Base-by-base conservation (phyloP, 1,140 invertebrate genomes). In the Bombus affinis region DNA sequence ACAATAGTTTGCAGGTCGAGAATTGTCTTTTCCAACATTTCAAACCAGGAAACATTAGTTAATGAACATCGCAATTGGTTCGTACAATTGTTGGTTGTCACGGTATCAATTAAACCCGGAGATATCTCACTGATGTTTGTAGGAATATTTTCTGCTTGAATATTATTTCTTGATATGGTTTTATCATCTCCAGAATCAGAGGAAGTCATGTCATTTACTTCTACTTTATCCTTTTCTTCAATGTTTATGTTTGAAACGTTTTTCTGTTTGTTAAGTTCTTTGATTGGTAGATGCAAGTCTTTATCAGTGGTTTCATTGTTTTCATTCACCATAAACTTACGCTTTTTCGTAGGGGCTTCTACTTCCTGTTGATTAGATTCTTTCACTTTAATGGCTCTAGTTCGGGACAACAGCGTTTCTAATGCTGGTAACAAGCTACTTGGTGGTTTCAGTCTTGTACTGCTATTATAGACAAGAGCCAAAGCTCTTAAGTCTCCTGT, bases 401-500 rank as follows among this genome's bases (percentile, higher is more conserved):
- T 94, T 53, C 94, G 91, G 37, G 92, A 81, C 10, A 95, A 70
- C 9, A 95, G 59, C 0, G 92, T 93, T 22, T 95, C 94, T 25
- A 95, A 76, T 1, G 93, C 92, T 8, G 92, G 88, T 28, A 93
- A 89, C 44, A 95, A 85, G 3, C 91, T 92, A 35, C 91, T 68
- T 3, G 94, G 91, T 35, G 95, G 93, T 81, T 95, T 94, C 32
- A 95, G 82, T 85, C 94, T 92, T 13, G 93, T 91, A 22, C 94
- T 94, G 72, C 94, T 94, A 81, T 94, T 96, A 82, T 96, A 96
- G 10, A 96, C 96, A 15, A 96, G 90, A n/a, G 95, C 93, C 32
- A 96, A 85, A 1, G 96, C 96, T 81, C 96, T 92, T 39, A 96
- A 85, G 82, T 96, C 96, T 4, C 96, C 96, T 2, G 96, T 95